phyloP scores from a whole-genome alignment of 1,140 invertebrate species.

The Rhysida immarginata region DNA sequence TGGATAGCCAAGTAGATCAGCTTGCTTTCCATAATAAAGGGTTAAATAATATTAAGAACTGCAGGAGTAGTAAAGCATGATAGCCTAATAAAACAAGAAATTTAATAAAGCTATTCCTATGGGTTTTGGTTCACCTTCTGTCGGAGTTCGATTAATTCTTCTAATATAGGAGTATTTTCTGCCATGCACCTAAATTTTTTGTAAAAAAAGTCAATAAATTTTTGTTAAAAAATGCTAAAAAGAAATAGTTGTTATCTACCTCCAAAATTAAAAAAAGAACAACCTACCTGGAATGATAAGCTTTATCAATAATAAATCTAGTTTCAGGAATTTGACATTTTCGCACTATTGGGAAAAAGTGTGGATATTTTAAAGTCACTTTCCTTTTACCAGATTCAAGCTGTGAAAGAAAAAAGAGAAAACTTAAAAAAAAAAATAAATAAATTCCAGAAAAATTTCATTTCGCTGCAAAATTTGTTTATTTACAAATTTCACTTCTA shows the following conservation, averaged over 20 bases:
- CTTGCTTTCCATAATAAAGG: constrained; percentile 24
- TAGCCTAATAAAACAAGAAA: constrained; percentile 11
- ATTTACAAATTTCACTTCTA: too few relatives aligned
- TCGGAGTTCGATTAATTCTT: constrained; percentile 35
- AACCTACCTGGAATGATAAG: constrained; percentile 34
- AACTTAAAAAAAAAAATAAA: too few relatives aligned
- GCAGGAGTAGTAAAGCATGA: neutral
- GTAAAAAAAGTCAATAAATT: constrained; percentile 6
- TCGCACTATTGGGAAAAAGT: constrained; percentile 38
- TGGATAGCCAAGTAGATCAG: constrained; percentile 32
- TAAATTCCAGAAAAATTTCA: too few relatives aligned
- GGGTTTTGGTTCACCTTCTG: constrained; percentile 25
- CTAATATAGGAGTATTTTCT: constrained; percentile 35
- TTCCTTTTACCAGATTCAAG: constrained; percentile 31
- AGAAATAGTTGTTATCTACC: neutral
- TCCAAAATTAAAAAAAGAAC: too few relatives aligned
- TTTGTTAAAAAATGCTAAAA: neutral
- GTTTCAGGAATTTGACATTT: constrained; percentile 34
- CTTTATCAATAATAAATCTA: constrained; percentile 30
- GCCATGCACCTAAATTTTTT: constrained; percentile 29
- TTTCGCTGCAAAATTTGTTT: too few relatives aligned
- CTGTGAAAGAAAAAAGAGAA: constrained; percentile 19
- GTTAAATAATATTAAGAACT: neutral
- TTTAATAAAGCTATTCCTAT: neutral
- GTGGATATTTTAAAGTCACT: constrained; percentile 38